These are phyloP conservation scores for Zaprionus bogoriensis DNA, from an alignment of 2,888 invertebrate genomes.

Conservation along the genomic window DNA sequence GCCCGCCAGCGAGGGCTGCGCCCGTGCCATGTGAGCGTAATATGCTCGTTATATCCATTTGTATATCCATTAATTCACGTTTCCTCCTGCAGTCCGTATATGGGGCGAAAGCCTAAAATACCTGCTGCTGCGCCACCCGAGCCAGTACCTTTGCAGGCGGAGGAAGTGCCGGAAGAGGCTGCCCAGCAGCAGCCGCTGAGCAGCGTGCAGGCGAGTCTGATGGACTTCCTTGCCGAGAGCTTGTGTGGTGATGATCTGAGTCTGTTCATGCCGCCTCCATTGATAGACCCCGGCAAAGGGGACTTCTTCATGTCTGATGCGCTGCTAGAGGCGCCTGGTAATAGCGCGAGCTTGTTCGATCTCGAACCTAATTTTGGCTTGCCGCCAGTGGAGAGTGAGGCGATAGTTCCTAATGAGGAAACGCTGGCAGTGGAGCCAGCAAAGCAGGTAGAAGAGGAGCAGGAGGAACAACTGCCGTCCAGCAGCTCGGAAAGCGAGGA, in stretches of 20 bases:
- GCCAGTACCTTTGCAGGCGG: neutral
- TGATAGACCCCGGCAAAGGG: slow-evolving; percentile 66
- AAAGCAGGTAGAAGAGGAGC: neutral
- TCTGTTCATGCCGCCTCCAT: slow-evolving; percentile 75
- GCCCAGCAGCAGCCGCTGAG: slow-evolving; percentile 62
- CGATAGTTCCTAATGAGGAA: slow-evolving; percentile 1
- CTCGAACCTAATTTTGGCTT: slow-evolving; percentile 44
- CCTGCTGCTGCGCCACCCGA: neutral
- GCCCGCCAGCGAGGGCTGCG: slow-evolving; percentile 62
- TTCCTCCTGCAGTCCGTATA: slow-evolving; percentile 74
- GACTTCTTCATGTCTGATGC: slow-evolving; percentile 76
- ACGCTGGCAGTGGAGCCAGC: neutral
- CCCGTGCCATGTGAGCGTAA: slow-evolving; percentile 78
- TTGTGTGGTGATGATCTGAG: slow-evolving; percentile 76
- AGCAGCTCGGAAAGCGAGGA: slow-evolving; percentile 46
- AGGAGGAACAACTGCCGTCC: slow-evolving; percentile 3
- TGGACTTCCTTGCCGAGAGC: slow-evolving; percentile 82
- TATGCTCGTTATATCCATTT: neutral
- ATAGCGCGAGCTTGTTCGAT: slow-evolving; percentile 63
- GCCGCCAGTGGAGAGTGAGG: slow-evolving; percentile 20
- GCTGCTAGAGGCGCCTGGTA: slow-evolving; percentile 64
- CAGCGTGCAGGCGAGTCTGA: slow-evolving; percentile 80
- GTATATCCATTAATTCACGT: neutral
- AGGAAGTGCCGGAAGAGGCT: neutral
- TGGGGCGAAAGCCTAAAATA: slow-evolving; percentile 77